phyloP scores from a whole-genome alignment of 2,888 invertebrate genomes.

The Archips crataeganus region DNA sequence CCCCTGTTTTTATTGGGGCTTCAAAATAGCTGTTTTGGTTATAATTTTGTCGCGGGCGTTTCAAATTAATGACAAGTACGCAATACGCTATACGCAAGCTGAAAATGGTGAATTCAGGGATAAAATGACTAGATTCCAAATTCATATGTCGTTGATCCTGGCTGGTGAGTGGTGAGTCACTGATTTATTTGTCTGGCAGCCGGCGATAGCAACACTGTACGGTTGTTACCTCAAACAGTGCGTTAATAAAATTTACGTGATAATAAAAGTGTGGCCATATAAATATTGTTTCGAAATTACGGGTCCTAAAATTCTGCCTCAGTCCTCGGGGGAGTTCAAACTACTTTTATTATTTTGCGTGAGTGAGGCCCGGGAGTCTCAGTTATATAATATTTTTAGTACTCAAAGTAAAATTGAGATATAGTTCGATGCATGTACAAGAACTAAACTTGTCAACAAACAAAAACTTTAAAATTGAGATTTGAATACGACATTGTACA shows the following conservation, averaged over 20 bases:
- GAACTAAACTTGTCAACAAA: too few species aligned
- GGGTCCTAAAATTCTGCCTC: too few species aligned
- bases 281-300: background rate
- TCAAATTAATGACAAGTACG: background rate
- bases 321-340: too few species aligned
- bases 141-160: constrained; percentile 26
- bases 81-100: background rate
- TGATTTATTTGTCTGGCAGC: constrained; percentile 29
- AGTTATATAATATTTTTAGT: too few species aligned
- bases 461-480: too few species aligned
- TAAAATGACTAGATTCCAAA: constrained; percentile 5
- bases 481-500: too few species aligned
- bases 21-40: background rate
- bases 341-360: too few species aligned
- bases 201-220: constrained; percentile 10
- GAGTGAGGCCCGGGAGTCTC: too few species aligned
- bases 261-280: background rate
- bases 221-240: constrained; percentile 12
- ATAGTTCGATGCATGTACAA: too few species aligned
- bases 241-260: constrained; percentile 7
- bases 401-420: too few species aligned
- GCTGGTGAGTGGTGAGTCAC: constrained; percentile 14
- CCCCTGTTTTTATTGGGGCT: background rate
- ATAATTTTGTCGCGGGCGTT: background rate
- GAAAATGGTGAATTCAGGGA: background rate